phyloP scores from a whole-genome alignment of 2,888 invertebrate species.

The Sphaerophoria taeniata region DNA sequence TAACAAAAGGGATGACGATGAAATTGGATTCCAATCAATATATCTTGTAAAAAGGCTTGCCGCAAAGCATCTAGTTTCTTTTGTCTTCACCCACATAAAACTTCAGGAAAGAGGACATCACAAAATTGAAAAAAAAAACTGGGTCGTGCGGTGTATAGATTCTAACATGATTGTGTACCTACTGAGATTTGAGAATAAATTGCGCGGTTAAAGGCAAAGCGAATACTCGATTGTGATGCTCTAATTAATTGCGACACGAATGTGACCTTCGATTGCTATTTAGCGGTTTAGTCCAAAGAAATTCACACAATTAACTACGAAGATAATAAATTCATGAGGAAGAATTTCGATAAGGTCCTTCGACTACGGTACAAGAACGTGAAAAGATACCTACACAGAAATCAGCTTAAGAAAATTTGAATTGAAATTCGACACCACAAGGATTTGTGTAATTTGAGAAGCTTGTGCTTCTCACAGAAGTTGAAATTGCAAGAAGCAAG shows the following conservation, averaged over 20 bases:
- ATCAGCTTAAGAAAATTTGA: slow-evolving; percentile 8
- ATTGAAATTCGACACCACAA: slow-evolving; percentile 44
- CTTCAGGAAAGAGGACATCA: slow-evolving; percentile 42
- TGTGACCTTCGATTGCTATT: slow-evolving; percentile 74
- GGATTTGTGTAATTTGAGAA: slow-evolving; percentile 60
- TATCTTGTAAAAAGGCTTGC: slow-evolving; percentile 41
- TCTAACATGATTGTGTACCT: not conserved
- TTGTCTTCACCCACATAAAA: slow-evolving; percentile 66
- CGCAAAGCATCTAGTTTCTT: slow-evolving; percentile 23
- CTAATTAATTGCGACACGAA: slow-evolving; percentile 76
- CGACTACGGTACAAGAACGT: not conserved
- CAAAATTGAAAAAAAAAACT: slow-evolving; percentile 18
- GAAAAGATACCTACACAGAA: slow-evolving; percentile 9
- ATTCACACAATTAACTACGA: slow-evolving; percentile 33
- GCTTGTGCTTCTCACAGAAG: not conserved
- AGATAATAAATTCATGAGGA: slow-evolving; percentile 18
- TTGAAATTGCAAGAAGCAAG: slow-evolving; percentile 12
- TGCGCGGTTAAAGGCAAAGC: slow-evolving; percentile 67
- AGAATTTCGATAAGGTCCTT: slow-evolving; percentile 9
- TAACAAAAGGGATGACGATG: slow-evolving; percentile 60
- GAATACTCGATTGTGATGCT: slow-evolving; percentile 57
- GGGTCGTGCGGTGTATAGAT: slow-evolving; percentile 37
- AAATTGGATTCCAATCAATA: slow-evolving; percentile 64
- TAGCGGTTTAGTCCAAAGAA: slow-evolving; percentile 63
- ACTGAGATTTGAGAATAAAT: not conserved